Evolutionary conservation across 2,888 invertebrate species (phyloP), one percentile per base, ranked within the genome.

Genomic region (Leptopilina syphax): DNA sequence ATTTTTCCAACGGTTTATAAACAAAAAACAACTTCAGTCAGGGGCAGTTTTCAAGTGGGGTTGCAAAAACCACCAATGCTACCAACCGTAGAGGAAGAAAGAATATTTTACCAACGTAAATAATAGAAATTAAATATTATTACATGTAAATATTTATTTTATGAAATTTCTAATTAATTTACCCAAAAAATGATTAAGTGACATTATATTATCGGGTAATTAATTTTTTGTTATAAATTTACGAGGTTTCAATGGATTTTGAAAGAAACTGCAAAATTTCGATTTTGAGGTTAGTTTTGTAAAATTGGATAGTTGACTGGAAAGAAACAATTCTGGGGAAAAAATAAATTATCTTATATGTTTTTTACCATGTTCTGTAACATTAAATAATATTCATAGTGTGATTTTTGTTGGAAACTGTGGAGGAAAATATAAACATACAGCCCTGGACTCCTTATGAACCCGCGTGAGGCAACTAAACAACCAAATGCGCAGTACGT

Each of bases 401-500:
- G 18, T 63, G 1, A 24, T 18, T 18, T 34, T 18, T 9, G 18
- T 18, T 8, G 18, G 1, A n/a, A 24, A 63, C n/a, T 7, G 7
- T 8, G n/a, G 57, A 41, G 44, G 13, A 47, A 24, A 44, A 9
- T 41, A 7, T 12, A 57, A 67, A 24, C 57, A 12, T 79, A 65
- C 65, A 41, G 27, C 66, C 66, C 50, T 77, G 34, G n/a, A n/a
- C 41, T 68, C n/a, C n/a, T 65, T 77, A n/a, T 57, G 18, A 50
- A 66, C 76, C 44, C 63, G 79, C 34, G 57, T 63, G 24, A 68
- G 65, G 34, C 78, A 44, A 76, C 76, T 41, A 65, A 44, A 12
- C 65, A 77, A 77, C 27, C 27, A 27, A n/a, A 5, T 57, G 77
- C 65, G 65, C 54, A 41, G 12, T 54, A 13, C 12, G 9, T n/a